These are phyloP conservation scores for Invenusta paracnida DNA, from an alignment of 2,888 invertebrate species.

Conservation along the genomic window DNA sequence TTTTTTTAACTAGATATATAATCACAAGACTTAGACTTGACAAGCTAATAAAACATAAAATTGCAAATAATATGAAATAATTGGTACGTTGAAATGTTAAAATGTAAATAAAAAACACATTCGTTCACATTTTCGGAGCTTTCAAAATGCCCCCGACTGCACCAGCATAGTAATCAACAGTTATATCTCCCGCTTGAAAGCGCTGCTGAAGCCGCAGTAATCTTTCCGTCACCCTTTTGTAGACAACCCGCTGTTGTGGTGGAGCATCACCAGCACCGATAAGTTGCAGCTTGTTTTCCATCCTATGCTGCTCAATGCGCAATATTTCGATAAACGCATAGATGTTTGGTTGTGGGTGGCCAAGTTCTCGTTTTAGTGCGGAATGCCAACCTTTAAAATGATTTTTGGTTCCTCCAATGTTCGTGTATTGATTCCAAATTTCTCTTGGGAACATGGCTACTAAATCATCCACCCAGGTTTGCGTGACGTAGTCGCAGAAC, in stretches of 20 bases:
- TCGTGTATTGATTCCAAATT: neutral
- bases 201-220: neutral
- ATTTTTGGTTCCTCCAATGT: neutral
- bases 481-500: neutral
- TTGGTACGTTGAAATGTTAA: too few relatives aligned
- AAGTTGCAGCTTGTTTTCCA: neutral
- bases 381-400: neutral
- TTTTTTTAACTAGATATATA: too few relatives aligned
- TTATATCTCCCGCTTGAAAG: neutral
- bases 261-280: neutral
- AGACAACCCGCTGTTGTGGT: neutral
- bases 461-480: neutral
- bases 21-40: too few relatives aligned
- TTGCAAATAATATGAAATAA: too few relatives aligned
- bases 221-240: neutral
- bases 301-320: neutral
- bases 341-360: neutral
- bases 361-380: neutral
- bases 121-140: too few relatives aligned
- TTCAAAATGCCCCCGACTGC: neutral
- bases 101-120: too few relatives aligned
- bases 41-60: too few relatives aligned
- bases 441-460: neutral
- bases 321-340: neutral
- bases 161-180: neutral